A percentile compares a stretch with the other conserved stretches of the same genome.
phyloP scores from a whole-genome alignment of 2,888 invertebrate genomes.

The Microctonus aethiopoides region DNA sequence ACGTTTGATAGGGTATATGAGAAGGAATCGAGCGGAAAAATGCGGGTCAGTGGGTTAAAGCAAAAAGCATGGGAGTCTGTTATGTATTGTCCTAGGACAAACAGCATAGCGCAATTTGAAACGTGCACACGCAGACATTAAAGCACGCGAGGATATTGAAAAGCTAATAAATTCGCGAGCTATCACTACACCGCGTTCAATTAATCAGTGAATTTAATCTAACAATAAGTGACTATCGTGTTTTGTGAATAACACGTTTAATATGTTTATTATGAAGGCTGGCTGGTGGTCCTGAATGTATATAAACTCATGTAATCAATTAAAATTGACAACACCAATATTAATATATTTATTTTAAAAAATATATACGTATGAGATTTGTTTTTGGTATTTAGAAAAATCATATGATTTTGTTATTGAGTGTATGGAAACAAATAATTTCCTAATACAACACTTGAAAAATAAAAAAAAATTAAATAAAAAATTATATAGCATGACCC shows the following conservation, averaged over 20 bases:
- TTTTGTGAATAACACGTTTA: conserved; percentile 39
- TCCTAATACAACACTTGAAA: too few species aligned
- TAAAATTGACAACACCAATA: neutral
- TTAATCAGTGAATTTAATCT: conserved; percentile 32
- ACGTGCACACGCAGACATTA: conserved; percentile 31
- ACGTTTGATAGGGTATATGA: neutral
- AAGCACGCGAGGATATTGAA: conserved; percentile 6
- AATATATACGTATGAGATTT: too few species aligned
- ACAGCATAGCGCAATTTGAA: conserved; percentile 27
- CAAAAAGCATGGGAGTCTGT: conserved; percentile 35
- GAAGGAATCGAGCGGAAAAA: conserved; percentile 36
- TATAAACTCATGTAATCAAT: neutral
- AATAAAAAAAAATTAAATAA: neutral
- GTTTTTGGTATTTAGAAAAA: too few species aligned
- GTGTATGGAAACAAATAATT: too few species aligned
- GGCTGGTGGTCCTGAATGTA: conserved; percentile 47
- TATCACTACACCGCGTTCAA: conserved; percentile 36
- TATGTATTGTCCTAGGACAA: conserved; percentile 36
- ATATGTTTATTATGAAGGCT: conserved; percentile 38
- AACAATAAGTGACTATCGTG: conserved; percentile 43
- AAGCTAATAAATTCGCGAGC: conserved; percentile 13
- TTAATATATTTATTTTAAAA: too few species aligned
- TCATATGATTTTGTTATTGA: too few species aligned
- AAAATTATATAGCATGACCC: neutral
- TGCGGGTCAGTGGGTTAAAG: conserved; percentile 43